Evolutionary conservation across 2,113 vertebrate species (phyloP).

Genomic region (Sylvietta virens): DNA sequence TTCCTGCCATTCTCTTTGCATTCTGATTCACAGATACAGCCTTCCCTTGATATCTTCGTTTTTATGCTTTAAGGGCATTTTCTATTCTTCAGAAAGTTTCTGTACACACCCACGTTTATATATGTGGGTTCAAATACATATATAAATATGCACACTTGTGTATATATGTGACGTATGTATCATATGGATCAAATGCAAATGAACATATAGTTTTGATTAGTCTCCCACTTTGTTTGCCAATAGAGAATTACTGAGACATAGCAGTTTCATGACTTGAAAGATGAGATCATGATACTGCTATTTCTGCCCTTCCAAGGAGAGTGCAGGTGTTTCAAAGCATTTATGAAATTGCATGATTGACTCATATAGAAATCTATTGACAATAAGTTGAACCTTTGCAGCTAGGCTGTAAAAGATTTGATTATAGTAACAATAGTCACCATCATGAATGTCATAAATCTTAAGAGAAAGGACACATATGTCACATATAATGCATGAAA

Average conservation of each 20-base stretch:
- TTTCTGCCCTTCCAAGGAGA: conserved; percentile 42
- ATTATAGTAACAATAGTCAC: conserved; percentile 75
- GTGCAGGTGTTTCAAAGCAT: conserved; percentile 73
- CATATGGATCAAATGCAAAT: background rate
- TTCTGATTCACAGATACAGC: background rate
- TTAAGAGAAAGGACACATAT: conserved; percentile 77
- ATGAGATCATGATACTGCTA: conserved; percentile 46
- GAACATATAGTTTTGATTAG: background rate
- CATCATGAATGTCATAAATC: conserved; percentile 76
- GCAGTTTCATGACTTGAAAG: conserved; percentile 18
- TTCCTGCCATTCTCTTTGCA: background rate
- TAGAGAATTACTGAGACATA: conserved; percentile 23
- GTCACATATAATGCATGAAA: conserved; percentile 71
- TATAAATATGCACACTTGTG: background rate
- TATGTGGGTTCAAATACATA: background rate
- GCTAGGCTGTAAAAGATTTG: conserved; percentile 70
- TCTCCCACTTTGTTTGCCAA: background rate
- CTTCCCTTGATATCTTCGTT: background rate
- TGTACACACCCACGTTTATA: background rate
- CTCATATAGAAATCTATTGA: conserved; percentile 65
- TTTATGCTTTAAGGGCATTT: background rate
- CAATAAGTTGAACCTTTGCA: conserved; percentile 71
- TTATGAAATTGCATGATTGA: conserved; percentile 73
- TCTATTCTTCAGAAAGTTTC: background rate
- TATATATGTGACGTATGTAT: background rate